These are phyloP conservation scores for Drosophila mercatorum DNA, from an alignment of 2,888 invertebrate genomes.

Conservation along the genomic window DNA sequence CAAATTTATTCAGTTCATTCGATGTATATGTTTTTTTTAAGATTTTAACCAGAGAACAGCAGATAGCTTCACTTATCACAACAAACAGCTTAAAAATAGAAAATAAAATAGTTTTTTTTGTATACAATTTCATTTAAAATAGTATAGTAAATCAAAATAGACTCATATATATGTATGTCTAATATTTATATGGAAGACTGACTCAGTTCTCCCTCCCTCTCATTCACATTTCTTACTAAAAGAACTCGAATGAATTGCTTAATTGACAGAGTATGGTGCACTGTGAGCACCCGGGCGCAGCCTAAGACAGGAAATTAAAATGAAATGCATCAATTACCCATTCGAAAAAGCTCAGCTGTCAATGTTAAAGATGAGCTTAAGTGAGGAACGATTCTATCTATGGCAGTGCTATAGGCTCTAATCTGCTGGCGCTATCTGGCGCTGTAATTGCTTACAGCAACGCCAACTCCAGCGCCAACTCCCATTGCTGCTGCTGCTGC, in stretches of 20 bases:
- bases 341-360: background rate
- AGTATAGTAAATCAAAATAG: too few species aligned
- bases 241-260: background rate
- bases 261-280: background rate
- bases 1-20: too few species aligned
- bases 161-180: too few species aligned
- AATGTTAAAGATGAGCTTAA: slow-evolving; percentile 3
- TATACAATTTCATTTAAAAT: too few species aligned
- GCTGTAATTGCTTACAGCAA: slow-evolving; percentile 24
- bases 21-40: too few species aligned
- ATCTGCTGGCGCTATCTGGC: slow-evolving; percentile 4
- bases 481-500: background rate
- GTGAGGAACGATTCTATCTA: background rate
- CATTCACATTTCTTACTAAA: background rate
- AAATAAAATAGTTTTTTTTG: too few species aligned
- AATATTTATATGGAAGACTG: too few species aligned
- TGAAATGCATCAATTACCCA: slow-evolving; percentile 3
- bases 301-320: slow-evolving; percentile 1
- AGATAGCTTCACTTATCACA: too few species aligned
- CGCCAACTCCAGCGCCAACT: background rate
- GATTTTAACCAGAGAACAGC: too few species aligned
- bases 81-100: too few species aligned
- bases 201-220: too few species aligned
- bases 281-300: background rate
- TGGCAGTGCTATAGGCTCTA: slow-evolving; percentile 4